Conservation (phyloP, 2,888 invertebrate genomes). For the Epinotia bilunana region DNA sequence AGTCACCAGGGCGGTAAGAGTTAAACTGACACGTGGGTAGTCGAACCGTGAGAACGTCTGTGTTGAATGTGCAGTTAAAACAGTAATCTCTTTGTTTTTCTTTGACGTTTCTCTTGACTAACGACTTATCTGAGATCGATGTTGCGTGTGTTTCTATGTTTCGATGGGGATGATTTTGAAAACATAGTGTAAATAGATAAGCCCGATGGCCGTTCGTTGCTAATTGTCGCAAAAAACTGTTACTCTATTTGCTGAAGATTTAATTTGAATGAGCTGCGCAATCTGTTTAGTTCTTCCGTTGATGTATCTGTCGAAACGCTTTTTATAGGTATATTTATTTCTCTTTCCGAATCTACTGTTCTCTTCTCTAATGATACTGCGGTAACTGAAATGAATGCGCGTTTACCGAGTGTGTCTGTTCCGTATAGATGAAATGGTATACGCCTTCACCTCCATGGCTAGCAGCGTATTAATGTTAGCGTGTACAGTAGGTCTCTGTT, state of each 20-base stretch:
- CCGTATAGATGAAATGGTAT: slow-evolving; percentile 79
- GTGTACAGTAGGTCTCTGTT: slow-evolving; percentile 75
- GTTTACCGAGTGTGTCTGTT: slow-evolving; percentile 78
- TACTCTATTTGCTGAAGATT: slow-evolving; percentile 83
- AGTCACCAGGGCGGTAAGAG: slow-evolving; percentile 98
- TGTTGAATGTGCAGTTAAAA: slow-evolving; percentile 83
- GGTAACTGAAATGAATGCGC: slow-evolving; percentile 82
- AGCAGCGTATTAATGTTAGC: slow-evolving; percentile 81
- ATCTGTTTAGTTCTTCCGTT: slow-evolving; percentile 84
- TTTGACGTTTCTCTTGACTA: slow-evolving; percentile 84
- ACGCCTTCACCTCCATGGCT: slow-evolving; percentile 82
- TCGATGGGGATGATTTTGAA: slow-evolving; percentile 82
- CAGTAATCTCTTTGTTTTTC: slow-evolving; percentile 82
- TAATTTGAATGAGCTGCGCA: slow-evolving; percentile 85
- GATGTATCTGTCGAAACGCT: slow-evolving; percentile 80
- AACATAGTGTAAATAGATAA: slow-evolving; percentile 82
- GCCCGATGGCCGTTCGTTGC: slow-evolving; percentile 85
- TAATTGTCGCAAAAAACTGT: slow-evolving; percentile 84
- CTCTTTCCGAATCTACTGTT: slow-evolving; percentile 80
- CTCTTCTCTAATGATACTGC: slow-evolving; percentile 80
- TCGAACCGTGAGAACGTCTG: slow-evolving; percentile 84
- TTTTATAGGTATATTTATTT: slow-evolving; percentile 84
- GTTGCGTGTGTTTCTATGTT: slow-evolving; percentile 85
- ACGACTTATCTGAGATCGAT: slow-evolving; percentile 83
- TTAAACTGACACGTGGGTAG: slow-evolving; percentile 82